Base-by-base conservation (phyloP, 2,797 vertebrate species). In the Amphiprion clarkii region DNA sequence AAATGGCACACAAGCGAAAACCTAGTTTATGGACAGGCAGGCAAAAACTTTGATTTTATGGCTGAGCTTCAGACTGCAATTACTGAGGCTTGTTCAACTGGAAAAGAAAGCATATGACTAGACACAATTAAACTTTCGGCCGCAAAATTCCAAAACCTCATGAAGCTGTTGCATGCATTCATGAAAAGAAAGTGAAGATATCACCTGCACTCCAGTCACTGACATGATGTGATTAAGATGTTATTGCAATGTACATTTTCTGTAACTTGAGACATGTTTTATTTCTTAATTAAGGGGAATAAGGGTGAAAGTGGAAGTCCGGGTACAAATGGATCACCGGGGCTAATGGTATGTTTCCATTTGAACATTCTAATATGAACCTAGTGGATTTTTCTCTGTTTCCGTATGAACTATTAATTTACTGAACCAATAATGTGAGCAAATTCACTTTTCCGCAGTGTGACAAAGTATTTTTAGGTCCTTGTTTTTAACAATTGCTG, bases 271-370 rank as follows among this genome's bases (percentile, higher is more conserved):
- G 11, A 51, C 4, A 42, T 81, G 42, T 79, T 78, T 49, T 79
- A 71, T 86, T 73, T 76, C 66, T 63, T 67, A 81, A 14, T 83
- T 61, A 79, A 99, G 98, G 98, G 98, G 16, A 95, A 61, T 88
- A 97, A 96, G 86, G 98, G 97, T 0, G 97, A 96, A 84, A 89
- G 77, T 87, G 98, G 97, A 90, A 86, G 83, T 68, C 93, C 94
- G 72, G 97, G 97, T 6, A 88, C 92, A 77, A 77, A 93, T 83
- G 98, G 98, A 77, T 51, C 76, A 57, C 74, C 91, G 71, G 98
- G 98, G 39, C 62, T 88, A 71, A 93, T 90, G 96, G 98, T 99
- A 96, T 56, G 80, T 82, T 67, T 57, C 40, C 49, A 49, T 58
- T 76, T 79, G 59, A 63, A 75, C 29, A 21, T 63, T 74, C 17